Base-by-base conservation (phyloP, 2,113 vertebrate species). In the Haplotaxodon microlepis region DNA sequence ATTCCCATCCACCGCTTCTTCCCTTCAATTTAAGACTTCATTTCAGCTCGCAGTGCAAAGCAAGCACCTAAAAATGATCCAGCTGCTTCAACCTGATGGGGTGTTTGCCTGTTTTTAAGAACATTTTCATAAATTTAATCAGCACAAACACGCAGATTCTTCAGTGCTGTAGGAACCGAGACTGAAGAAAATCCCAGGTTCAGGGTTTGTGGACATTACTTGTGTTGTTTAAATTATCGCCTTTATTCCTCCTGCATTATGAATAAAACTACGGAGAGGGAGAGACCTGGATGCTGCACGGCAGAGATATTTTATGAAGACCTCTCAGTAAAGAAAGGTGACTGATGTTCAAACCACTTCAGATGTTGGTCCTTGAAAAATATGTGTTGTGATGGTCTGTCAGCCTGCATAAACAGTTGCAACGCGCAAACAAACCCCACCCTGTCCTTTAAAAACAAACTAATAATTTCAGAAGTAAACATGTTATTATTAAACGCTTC, bases 351-450 rank as follows among this genome's bases (percentile, higher is more conserved):
- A 54, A 85, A 53, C 80, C 90, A 89, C 86, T 93, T 90, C 66
- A 88, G 24, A 86, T 66, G 40, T 73, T 78, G 84, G 89, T 89
- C 92, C 91, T 94, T 95, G 92, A 85, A 45, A 90, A 83, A 29
- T 19, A 27, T 29, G 51, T 76, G 24, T 85, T 91, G 31, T 36
- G 85, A 19, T 86, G 34, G 47, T 50, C 63, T 87, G 76, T 21
- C 19, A 19, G 50, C 12, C 16, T 12, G 5, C 4, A 38, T 63
- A 89, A 89, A 85, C 84, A 82, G 31, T 7, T 36, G 63, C n/a
- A 14, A 13, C 19, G 12, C 2, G 17, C 21, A 10, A 71, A 83
- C 71, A 86, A 56, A 83, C 9, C 24, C 16, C 63, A 69, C 11
- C 21, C 27, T 3, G 24, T 90, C 81, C 50, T 40, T 38, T 29